Evolutionary conservation across 2,113 vertebrate genomes (phyloP), one percentile per base, ranked within the genome.

Genomic region (Xenopus borealis): DNA sequence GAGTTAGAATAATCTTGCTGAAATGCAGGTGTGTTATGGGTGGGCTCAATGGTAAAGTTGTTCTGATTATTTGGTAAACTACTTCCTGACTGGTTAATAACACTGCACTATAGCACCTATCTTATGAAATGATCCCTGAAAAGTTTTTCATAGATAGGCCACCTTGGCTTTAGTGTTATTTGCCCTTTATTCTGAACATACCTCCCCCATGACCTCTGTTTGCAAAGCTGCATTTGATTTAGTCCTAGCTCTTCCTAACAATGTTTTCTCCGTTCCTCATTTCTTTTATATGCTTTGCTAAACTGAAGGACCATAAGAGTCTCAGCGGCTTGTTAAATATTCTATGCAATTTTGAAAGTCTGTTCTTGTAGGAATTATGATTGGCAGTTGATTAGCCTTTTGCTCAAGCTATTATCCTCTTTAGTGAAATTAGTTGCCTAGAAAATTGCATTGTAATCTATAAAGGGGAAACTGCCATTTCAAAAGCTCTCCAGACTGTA

Each of bases 311-410:
- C 88, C 81, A 83, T 85, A 86, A 88, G 84, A 84, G 83, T 80
- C 85, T 89, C 86, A 86, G 88, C 84, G 83, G 84, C 81, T 87
- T 88, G 74, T 88, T 87, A 91, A 46, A 89, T 86, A 86, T 85
- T 83, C 62, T 82, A 88, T 88, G 88, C 89, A 89, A 91, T 91
- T 93, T 91, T 95, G 93, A 93, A 88, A 93, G 91, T 94, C 88
- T 88, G 85, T 82, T 88, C 88, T 91, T 93, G 86, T 91, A 92
- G 86, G 84, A 90, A 90, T 86, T 86, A 89, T 94, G 94, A 97
- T 91, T 97, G 95, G 92, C 95, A 97, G 91, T 91, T 98, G 95
- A 97, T 96, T 96, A 96, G 88, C 86, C 87, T 91, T 92, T 93
- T 91, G 93, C 95, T 94, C 89, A 81, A 92, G 90, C 94, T 91